These are phyloP conservation scores for Formicarius rufipectus DNA, from an alignment of 2,113 vertebrate genomes.

Conservation along the genomic window DNA sequence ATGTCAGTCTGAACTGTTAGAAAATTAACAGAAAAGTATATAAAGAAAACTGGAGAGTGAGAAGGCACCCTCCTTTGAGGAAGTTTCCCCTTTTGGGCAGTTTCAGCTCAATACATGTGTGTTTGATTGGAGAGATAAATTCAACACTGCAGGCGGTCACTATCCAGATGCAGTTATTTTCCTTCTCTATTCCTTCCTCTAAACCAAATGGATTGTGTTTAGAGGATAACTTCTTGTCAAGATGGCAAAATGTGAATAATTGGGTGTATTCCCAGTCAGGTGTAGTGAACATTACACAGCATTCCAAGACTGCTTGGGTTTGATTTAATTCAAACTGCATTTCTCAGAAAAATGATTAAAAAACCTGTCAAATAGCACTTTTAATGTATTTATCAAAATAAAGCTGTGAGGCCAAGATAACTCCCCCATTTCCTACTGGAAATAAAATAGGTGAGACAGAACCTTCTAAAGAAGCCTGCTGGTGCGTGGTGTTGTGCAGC, in stretches of 20 bases:
- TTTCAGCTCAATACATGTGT: neutral
- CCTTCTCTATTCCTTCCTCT: neutral
- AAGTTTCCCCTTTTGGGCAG: neutral
- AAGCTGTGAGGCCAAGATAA: slow-evolving; percentile 37
- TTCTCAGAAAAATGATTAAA: slow-evolving; percentile 8
- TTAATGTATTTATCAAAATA: slow-evolving; percentile 37
- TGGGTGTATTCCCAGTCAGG: neutral
- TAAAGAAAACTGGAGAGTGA: neutral
- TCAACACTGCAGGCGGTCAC: neutral
- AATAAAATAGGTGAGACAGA: neutral
- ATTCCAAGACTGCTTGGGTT: neutral
- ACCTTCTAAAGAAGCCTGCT: neutral
- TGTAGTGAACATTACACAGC: neutral
- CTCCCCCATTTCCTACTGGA: neutral
- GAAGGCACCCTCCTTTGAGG: neutral
- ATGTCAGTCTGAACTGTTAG: neutral
- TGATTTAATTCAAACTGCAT: slow-evolving; percentile 3
- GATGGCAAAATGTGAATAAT: neutral
- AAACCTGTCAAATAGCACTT: slow-evolving; percentile 28
- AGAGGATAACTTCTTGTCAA: slow-evolving; percentile 6
- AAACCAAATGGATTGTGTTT: neutral
- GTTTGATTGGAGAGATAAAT: neutral
- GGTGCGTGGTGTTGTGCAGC: neutral
- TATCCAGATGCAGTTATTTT: neutral
- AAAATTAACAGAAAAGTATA: neutral